Base-by-base conservation (phyloP, 2,113 vertebrate species). In the Mus spicilegus region DNA sequence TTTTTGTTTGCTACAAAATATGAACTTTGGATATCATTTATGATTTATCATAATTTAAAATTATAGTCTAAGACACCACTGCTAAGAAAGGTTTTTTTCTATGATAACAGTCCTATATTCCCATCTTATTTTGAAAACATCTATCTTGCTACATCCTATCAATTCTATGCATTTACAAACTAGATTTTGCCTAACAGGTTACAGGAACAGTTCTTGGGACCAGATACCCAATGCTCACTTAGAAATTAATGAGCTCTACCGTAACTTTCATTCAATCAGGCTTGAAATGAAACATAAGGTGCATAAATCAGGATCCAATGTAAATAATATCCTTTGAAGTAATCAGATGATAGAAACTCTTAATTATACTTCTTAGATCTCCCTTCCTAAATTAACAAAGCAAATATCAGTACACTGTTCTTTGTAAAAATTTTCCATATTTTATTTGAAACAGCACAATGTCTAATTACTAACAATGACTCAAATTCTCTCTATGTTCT, bases 401-500 rank as follows among this genome's bases (percentile, higher is more conserved):
- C 75, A 84, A 84, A 65, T 16, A 89, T 81, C 63, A 91, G 84
- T 91, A 51, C 0, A 39, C 12, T 70, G 1, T 72, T 97, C 36
- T 88, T 89, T 91, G 13, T 77, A 9, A 86, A 88, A 42, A 94
- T 78, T 51, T 91, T 80, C 56, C 39, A 89, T 78, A 78, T 42
- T 92, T 51, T 87, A 65, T 95, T 95, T 65, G 85, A 92, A 94
- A 92, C 3, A 80, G 20, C 26, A 54, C 56, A 95, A 56, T 90
- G 39, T 65, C 46, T 85, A 84, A 85, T 94, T 90, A 70, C 13
- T 94, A 87, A 67, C 42, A 85, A 49, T 90, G 39, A 36, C 61
- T 58, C 30, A 58, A 97, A 85, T 75, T 56, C 54, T 93, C 88
- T 75, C 42, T 85, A 12, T 92, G 56, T 96, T 73, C 88, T 77